phyloP scores from a whole-genome alignment of 2,888 invertebrate genomes.

The Oconnorella tubifera region DNA sequence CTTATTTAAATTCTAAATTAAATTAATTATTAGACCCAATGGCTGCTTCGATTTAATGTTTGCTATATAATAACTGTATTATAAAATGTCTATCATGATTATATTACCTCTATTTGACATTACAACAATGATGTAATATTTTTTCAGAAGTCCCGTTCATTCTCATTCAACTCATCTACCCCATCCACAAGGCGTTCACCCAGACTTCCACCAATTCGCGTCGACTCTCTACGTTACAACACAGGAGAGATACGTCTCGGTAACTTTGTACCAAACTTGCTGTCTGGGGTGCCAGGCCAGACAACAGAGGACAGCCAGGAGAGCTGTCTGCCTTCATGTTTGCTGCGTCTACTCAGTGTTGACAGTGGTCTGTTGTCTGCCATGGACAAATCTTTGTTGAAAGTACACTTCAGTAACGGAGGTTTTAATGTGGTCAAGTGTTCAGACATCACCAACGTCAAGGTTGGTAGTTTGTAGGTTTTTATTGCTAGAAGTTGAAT shows the following conservation, averaged over 20 bases:
- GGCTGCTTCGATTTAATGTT: too few relatives aligned
- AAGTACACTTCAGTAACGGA: constrained; percentile 87
- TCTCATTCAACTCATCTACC: neutral
- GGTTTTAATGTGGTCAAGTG: constrained; percentile 87
- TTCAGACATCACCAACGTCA: constrained; percentile 79
- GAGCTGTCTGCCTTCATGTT: constrained; percentile 7
- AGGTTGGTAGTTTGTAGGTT: constrained; percentile 56
- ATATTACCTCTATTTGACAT: too few relatives aligned
- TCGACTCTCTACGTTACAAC: neutral
- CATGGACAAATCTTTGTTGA: constrained; percentile 58
- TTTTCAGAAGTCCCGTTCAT: neutral
- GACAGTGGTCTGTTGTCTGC: constrained; percentile 10
- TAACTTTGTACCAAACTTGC: neutral
- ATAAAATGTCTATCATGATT: too few relatives aligned
- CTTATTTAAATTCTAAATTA: too few relatives aligned
- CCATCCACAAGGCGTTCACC: too few relatives aligned
- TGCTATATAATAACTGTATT: too few relatives aligned
- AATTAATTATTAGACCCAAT: too few relatives aligned
- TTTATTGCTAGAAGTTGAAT: too few relatives aligned
- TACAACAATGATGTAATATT: too few relatives aligned
- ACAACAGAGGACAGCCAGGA: neutral
- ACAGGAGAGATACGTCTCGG: neutral
- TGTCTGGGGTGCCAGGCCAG: neutral
- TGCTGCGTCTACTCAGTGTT: constrained; percentile 13
- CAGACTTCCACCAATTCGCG: neutral